Percentiles rank a stretch among this genome's conserved stretches.
Conservation (phyloP, 64 coral and sea anemone genomes). For the Acropora tenuis region DNA sequence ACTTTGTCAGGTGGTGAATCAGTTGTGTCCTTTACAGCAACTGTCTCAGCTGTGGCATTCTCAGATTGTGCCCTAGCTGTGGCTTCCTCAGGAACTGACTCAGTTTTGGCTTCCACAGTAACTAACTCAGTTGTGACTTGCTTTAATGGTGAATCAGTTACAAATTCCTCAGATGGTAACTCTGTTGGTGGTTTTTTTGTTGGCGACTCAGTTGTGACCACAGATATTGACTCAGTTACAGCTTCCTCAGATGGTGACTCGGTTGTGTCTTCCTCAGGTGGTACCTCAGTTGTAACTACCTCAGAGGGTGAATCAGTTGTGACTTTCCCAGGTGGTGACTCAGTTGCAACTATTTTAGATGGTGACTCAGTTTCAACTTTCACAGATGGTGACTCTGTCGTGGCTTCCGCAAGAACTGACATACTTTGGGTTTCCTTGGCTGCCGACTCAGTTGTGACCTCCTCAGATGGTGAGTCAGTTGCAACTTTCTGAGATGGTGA, state of each 20-base stretch:
- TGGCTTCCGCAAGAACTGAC: not conserved
- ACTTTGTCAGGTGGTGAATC: not conserved
- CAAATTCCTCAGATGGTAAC: not conserved
- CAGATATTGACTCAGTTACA: not conserved
- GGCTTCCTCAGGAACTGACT: not conserved
- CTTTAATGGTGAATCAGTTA: not conserved
- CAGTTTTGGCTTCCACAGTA: not conserved
- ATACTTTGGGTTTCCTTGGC: not conserved
- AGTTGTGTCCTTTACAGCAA: not conserved
- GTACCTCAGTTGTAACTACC: not conserved
- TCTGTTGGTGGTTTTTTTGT: not conserved
- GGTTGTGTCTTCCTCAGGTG: not conserved
- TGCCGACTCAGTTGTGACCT: not conserved
- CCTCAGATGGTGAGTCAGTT: not conserved
- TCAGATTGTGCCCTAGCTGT: not conserved
- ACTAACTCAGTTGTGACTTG: not conserved
- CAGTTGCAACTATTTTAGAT: not conserved
- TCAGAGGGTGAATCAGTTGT: not conserved
- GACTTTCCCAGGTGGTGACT: not conserved
- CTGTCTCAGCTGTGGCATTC: not conserved
- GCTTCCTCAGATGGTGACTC: slow-evolving; percentile 7
- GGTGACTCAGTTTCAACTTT: not conserved
- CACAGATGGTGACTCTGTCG: not conserved
- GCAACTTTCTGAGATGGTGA: not conserved
- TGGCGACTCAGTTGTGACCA: not conserved